These are phyloP conservation scores for Euplagia quadripunctaria DNA, from an alignment of 2,888 invertebrate genomes.

Conservation along the genomic window DNA sequence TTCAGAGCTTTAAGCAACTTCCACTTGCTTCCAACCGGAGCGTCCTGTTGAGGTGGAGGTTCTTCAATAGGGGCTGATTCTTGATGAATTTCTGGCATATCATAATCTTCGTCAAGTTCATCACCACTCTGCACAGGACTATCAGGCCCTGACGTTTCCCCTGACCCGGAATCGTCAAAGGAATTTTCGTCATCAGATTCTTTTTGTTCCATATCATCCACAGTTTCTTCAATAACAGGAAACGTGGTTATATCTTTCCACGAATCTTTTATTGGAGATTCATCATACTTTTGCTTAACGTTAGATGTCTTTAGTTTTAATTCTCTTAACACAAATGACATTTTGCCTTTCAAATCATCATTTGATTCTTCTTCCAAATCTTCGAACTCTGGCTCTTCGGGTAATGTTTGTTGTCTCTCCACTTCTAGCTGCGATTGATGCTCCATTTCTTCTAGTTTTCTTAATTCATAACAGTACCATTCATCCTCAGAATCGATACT, in stretches of 20 bases:
- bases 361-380: constrained; percentile 86
- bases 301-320: constrained; percentile 90
- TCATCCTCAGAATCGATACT: constrained; percentile 97
- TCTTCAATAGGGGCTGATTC: constrained; percentile 64
- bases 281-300: constrained; percentile 78
- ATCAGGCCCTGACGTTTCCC: constrained; percentile 96
- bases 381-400: constrained; percentile 88
- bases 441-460: constrained; percentile 95
- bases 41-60: constrained; percentile 79
- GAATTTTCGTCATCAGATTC: constrained; percentile 77
- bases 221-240: constrained; percentile 82
- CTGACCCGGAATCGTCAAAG: constrained; percentile 90
- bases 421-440: constrained; percentile 90
- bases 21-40: constrained; percentile 94
- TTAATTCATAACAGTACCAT: constrained; percentile 96
- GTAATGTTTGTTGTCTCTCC: constrained; percentile 88
- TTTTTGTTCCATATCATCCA: constrained; percentile 65
- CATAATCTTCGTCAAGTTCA: constrained; percentile 90
- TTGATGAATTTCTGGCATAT: constrained; percentile 82
- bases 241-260: constrained; percentile 84
- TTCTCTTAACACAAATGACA: constrained; percentile 93
- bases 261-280: constrained; percentile 72
- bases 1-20: constrained; percentile 95
- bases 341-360: constrained; percentile 91
- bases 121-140: constrained; percentile 93